Evolutionary conservation across 2,888 invertebrate species (phyloP), one percentile per base, ranked within the genome.

Genomic region (Drosophila neutralis): DNA sequence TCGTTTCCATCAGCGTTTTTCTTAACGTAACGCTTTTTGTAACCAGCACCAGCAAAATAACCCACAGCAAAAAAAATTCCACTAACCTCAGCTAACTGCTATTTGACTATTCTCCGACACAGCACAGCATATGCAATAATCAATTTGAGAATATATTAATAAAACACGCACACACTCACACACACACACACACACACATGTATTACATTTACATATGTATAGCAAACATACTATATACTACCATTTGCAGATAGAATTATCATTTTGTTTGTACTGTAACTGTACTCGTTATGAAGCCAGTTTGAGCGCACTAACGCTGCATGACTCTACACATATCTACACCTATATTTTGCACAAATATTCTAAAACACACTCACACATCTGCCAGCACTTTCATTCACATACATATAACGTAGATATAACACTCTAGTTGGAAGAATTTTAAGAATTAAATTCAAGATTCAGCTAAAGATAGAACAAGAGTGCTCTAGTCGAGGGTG

Each of bases 261-360:
- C 21, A 57, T 74, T 74, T 81, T 48, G 52, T 70, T 71, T 74
- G 80, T 73, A 78, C 80, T 56, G 77, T 76, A 65, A 59, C 58
- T 69, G 61, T 77, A 64, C 54, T 61, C 66, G 65, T 73, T 64
- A 53, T 77, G 52, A 63, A 64, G 69, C 33, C 77, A 68, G 61
- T 65, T 87, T 80, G 63, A 73, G 62, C 69, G 86, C 90, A 87
- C 83, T 73, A 68, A 74, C 70, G 86, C 90, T 70, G 87, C 87
- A 87, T 87, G 87, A 82, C 78, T 80, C 85, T 60, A 73, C 68
- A 73, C 74, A 64, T 70, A 80, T 62, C 54, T 24, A 42, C 59
- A 70, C 38, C 35, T 6, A 36, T 70, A 80, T 61, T 57, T 64
- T 73, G 58, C 72, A 89, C 87, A 80, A n/a, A 48, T 51, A 40